Conservation (phyloP, 2,888 invertebrate genomes). For the Andrena minutula region DNA sequence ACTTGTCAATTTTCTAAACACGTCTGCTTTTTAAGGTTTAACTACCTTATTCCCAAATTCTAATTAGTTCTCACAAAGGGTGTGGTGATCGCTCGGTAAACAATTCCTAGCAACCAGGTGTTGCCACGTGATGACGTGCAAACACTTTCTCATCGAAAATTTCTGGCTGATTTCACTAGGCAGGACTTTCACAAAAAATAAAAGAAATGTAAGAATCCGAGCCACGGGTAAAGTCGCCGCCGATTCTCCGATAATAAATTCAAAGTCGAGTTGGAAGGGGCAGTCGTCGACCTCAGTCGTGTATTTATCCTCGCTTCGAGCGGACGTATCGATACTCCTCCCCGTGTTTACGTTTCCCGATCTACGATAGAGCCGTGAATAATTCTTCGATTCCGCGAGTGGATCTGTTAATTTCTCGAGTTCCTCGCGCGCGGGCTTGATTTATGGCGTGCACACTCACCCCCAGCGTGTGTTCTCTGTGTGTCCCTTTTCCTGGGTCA, state of each 20-base stretch:
- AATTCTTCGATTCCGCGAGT: constrained; percentile 32
- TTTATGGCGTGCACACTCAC: constrained; percentile 34
- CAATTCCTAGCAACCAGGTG: constrained; percentile 78
- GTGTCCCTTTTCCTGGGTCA: background rate
- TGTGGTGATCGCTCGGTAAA: constrained; percentile 69
- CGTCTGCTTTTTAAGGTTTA: background rate
- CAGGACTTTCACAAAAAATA: background rate
- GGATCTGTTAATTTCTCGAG: constrained; percentile 29
- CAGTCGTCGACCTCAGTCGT: background rate
- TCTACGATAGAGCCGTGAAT: constrained; percentile 26
- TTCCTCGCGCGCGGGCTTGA: constrained; percentile 20
- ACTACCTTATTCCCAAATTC: background rate
- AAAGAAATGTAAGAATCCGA: constrained; percentile 19
- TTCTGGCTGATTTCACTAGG: background rate
- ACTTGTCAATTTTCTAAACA: background rate
- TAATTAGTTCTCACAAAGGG: constrained; percentile 61
- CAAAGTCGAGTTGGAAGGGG: constrained; percentile 13
- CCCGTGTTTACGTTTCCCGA: constrained; percentile 57
- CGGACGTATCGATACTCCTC: constrained; percentile 16
- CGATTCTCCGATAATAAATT: constrained; percentile 42
- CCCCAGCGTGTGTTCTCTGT: background rate
- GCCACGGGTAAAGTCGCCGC: constrained; percentile 10
- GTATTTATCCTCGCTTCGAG: constrained; percentile 16
- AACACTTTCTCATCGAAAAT: constrained; percentile 45
- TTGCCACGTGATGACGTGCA: constrained; percentile 63